Evolutionary conservation across 53 echinoderm and acorn worm species (phyloP).

Genomic region (Mesocentrotus franciscanus): DNA sequence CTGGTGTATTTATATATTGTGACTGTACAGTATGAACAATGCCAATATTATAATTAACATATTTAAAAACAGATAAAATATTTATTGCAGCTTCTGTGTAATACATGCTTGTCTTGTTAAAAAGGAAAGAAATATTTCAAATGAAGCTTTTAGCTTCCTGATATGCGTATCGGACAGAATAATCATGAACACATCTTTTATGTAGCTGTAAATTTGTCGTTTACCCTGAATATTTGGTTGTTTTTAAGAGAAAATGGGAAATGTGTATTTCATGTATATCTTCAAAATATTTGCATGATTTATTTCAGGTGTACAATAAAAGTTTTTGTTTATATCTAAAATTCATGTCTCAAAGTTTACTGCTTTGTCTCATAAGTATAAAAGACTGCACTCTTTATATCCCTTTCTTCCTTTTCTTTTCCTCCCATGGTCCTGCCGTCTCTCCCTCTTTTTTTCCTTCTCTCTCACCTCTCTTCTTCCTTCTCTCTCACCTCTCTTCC

Average conservation of each 20-base stretch:
- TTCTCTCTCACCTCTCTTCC: too few species aligned
- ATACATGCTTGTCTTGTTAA: conserved; percentile 35
- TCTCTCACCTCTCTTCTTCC: too few species aligned
- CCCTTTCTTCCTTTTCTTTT: too few species aligned
- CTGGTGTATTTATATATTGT: conserved; percentile 46
- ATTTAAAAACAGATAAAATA: conserved; percentile 39
- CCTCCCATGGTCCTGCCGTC: too few species aligned
- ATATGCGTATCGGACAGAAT: conserved; percentile 32
- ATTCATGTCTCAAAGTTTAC: background rate
- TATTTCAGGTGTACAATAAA: conserved; percentile 71
- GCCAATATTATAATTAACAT: conserved; percentile 44
- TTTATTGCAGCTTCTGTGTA: conserved; percentile 56
- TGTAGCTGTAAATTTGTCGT: conserved; percentile 54
- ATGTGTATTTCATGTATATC: conserved; percentile 65
- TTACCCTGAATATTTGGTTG: conserved; percentile 36
- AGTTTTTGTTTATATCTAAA: conserved; percentile 67
- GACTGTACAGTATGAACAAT: conserved; percentile 31
- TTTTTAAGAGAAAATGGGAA: conserved; percentile 39
- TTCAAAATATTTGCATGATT: conserved; percentile 69
- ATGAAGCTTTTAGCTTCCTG: conserved; percentile 18
- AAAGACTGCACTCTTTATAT: too few species aligned
- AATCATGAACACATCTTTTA: conserved; percentile 45
- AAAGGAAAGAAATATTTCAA: background rate
- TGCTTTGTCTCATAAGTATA: background rate
- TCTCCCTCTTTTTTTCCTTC: too few species aligned